A percentile compares a stretch with the other conserved stretches of the same genome.
phyloP scores from a whole-genome alignment of 2,113 vertebrate genomes.

The Gulo gulo region DNA sequence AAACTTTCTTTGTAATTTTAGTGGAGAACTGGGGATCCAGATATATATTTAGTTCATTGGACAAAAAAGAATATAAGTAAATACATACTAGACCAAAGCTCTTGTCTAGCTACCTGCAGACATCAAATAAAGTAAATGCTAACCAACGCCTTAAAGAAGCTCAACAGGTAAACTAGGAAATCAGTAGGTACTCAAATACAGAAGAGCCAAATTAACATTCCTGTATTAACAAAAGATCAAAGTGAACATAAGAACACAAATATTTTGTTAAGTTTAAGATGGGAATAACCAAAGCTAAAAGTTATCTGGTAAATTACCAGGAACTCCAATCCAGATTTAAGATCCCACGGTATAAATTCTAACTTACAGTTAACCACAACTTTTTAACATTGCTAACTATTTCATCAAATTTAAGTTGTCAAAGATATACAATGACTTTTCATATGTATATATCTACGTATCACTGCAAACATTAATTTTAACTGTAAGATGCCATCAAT shows the following conservation, averaged over 20 bases:
- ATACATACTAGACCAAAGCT: background rate
- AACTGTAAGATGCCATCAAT: background rate
- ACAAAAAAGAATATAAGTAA: slow-evolving; percentile 26
- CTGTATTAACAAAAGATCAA: slow-evolving; percentile 22
- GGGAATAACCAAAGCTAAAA: slow-evolving; percentile 39
- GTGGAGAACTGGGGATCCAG: background rate
- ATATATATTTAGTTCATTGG: background rate
- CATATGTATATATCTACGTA: background rate
- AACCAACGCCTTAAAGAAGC: slow-evolving; percentile 45
- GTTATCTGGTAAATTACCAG: slow-evolving; percentile 20
- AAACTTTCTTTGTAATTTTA: slow-evolving; percentile 23
- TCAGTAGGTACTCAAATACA: slow-evolving; percentile 1
- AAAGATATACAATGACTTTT: slow-evolving; percentile 37
- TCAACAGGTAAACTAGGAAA: slow-evolving; percentile 38
- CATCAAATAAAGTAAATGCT: slow-evolving; percentile 32
- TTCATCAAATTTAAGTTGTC: slow-evolving; percentile 43
- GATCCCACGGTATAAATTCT: background rate
- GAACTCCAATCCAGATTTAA: slow-evolving; percentile 23
- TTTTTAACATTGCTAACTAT: slow-evolving; percentile 52
- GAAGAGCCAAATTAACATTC: slow-evolving; percentile 24
- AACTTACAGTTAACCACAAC: slow-evolving; percentile 17
- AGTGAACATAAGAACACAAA: slow-evolving; percentile 45
- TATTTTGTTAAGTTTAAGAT: slow-evolving; percentile 19
- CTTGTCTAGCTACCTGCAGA: slow-evolving; percentile 26
- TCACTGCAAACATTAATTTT: slow-evolving; percentile 27